phyloP scores from a whole-genome alignment of 2,113 vertebrate genomes.

The Sylvietta virens region DNA sequence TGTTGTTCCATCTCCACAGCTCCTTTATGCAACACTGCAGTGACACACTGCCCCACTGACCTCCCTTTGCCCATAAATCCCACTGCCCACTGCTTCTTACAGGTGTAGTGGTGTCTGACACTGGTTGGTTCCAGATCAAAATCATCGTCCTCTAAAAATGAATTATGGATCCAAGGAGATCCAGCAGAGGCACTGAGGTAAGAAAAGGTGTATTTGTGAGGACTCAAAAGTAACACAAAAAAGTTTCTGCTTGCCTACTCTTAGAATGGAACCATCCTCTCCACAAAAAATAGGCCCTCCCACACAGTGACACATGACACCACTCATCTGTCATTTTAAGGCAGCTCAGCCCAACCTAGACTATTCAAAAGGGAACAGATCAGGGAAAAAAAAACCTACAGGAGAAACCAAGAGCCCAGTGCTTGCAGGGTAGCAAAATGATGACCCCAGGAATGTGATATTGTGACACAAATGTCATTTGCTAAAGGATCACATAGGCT shows the following conservation, averaged over 20 bases:
- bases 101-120: rapidly evolving
- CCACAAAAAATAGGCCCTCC: not conserved
- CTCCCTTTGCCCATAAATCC: no score
- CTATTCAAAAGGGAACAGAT: not conserved
- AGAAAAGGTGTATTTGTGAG: not conserved
- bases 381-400: not conserved
- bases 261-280: not conserved
- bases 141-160: not conserved
- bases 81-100: not conserved
- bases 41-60: not conserved
- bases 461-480: not conserved
- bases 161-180: not conserved
- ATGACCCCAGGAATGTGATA: not conserved
- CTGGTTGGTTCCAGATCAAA: not conserved
- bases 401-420: not conserved
- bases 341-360: not conserved
- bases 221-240: not conserved
- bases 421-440: not conserved
- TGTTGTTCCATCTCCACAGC: not conserved
- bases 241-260: not conserved
- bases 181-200: not conserved
- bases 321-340: not conserved
- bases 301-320: not conserved
- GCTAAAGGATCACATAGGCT: not conserved
- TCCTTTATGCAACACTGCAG: not conserved